These are phyloP conservation scores for Drosophila yakuba DNA, from an alignment of 1,140 invertebrate species.

Conservation along the genomic window DNA sequence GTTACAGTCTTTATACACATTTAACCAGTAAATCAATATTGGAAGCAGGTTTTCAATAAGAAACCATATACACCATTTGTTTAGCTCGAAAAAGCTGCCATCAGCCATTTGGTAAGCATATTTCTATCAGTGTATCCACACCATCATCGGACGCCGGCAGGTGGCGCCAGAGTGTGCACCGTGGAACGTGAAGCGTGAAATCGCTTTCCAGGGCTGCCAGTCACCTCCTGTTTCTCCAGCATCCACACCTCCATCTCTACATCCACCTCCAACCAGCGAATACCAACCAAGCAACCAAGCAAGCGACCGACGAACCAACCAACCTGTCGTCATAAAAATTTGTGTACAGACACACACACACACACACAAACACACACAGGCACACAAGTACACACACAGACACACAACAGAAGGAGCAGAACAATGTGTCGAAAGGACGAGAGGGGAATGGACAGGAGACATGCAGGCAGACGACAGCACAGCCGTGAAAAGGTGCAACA, in stretches of 20 bases:
- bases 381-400: no score
- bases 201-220: constrained; percentile 68
- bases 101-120: no score
- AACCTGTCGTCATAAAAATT: constrained; percentile 82
- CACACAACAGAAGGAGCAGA: constrained; percentile 29
- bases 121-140: not conserved
- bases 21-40: no score
- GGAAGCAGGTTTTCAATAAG: no score
- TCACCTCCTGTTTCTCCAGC: constrained; percentile 8
- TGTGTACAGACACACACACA: constrained; percentile 57
- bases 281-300: constrained; percentile 9
- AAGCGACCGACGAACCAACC: constrained; percentile 36
- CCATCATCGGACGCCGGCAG: constrained; percentile 33
- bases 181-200: constrained; percentile 73
- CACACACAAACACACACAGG: no score
- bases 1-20: no score
- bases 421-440: constrained; percentile 49
- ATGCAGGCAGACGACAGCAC: constrained; percentile 15
- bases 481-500: constrained; percentile 7
- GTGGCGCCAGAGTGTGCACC: constrained; percentile 56
- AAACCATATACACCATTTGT: no score
- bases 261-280: not conserved
- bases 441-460: constrained; percentile 1
- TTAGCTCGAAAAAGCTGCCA: no score
- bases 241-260: not conserved